Percentiles rank a stretch among this genome's conserved stretches.
Evolutionary conservation across 1,140 invertebrate genomes (phyloP).

Genomic region (Liolophura sinensis): DNA sequence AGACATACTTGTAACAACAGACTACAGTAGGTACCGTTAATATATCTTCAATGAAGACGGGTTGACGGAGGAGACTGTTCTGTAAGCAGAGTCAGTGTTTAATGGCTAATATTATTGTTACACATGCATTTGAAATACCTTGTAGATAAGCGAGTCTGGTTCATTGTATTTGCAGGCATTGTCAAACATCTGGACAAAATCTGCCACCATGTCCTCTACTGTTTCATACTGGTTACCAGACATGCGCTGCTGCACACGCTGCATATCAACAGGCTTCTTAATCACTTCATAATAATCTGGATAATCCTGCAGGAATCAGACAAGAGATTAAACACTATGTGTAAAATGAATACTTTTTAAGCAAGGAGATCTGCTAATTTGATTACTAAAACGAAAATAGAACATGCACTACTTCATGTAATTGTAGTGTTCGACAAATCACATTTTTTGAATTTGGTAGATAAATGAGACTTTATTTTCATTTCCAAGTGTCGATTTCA

Average conservation of each 20-base stretch:
- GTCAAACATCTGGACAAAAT: constrained; percentile 97
- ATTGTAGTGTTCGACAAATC: too few species aligned
- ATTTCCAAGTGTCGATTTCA: too few species aligned
- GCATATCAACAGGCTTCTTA: constrained; percentile 96
- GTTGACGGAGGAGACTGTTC: too few species aligned
- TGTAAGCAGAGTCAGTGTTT: too few species aligned
- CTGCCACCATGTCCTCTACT: constrained; percentile 87
- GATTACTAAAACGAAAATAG: too few species aligned
- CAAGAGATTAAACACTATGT: not conserved
- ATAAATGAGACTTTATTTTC: too few species aligned
- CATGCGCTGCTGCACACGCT: constrained; percentile 88
- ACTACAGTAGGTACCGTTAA: too few species aligned
- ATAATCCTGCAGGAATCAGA: constrained; percentile 71
- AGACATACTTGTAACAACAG: too few species aligned
- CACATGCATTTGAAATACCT: constrained; percentile 61
- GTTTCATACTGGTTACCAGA: constrained; percentile 77
- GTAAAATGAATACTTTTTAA: not conserved
- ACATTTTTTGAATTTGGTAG: too few species aligned
- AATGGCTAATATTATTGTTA: not conserved
- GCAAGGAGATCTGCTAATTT: too few species aligned
- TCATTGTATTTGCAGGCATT: constrained; percentile 99
- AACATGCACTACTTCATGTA: too few species aligned
- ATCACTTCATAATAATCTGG: constrained; percentile 99
- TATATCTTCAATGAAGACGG: too few species aligned
- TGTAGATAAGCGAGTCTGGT: constrained; percentile 98